phyloP scores from a whole-genome alignment of 1,140 invertebrate genomes.

The Hylaeus volcanicus region DNA sequence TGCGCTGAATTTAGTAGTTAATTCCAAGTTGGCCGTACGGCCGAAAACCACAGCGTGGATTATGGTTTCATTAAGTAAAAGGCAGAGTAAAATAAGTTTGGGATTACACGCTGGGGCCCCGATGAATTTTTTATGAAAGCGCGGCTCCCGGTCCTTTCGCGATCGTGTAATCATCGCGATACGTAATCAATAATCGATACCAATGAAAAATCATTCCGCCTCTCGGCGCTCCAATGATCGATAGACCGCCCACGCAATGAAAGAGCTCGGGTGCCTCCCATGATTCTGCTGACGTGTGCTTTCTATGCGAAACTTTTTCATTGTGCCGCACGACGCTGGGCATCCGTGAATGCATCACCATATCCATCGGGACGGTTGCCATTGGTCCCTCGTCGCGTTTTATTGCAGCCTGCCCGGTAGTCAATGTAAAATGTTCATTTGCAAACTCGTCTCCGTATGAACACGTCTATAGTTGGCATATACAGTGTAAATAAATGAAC shows the following conservation, averaged over 20 bases:
- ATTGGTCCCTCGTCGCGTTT: slow-evolving; percentile 38
- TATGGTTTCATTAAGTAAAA: slow-evolving; percentile 44
- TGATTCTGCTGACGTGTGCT: slow-evolving; percentile 26
- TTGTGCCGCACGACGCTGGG: not conserved
- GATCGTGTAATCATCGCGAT: slow-evolving; percentile 50
- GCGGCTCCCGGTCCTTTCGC: not conserved
- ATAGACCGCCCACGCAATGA: slow-evolving; percentile 50
- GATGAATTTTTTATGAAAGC: slow-evolving; percentile 47
- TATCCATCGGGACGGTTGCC: slow-evolving; percentile 34
- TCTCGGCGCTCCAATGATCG: slow-evolving; percentile 39
- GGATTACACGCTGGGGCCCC: slow-evolving; percentile 25
- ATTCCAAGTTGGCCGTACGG: slow-evolving; percentile 5
- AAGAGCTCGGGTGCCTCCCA: slow-evolving; percentile 20
- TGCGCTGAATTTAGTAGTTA: slow-evolving; percentile 37
- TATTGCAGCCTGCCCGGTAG: slow-evolving; percentile 32
- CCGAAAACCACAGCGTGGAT: slow-evolving; percentile 33
- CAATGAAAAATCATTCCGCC: slow-evolving; percentile 42
- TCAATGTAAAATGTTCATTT: slow-evolving; percentile 40
- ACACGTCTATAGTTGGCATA: slow-evolving; percentile 4
- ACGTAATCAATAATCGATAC: slow-evolving; percentile 53
- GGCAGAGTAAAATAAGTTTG: slow-evolving; percentile 8
- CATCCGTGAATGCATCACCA: slow-evolving; percentile 21
- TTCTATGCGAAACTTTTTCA: slow-evolving; percentile 42
- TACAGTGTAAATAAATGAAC: too few species aligned
- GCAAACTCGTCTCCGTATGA: slow-evolving; percentile 44